Conservation (phyloP, 2,113 vertebrate genomes). For the Pelobates fuscus region DNA sequence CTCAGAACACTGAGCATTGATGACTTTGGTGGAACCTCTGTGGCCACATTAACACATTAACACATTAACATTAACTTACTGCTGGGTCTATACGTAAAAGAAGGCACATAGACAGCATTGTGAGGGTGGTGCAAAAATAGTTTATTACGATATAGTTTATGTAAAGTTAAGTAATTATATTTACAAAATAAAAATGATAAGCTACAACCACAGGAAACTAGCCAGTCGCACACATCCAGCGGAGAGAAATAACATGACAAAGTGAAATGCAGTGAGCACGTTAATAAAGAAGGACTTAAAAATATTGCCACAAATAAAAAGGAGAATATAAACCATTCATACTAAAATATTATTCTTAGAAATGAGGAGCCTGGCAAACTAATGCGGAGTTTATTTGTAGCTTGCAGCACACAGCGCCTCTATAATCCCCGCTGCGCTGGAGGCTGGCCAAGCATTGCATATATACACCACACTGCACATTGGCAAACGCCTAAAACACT, state of each 20-base stretch:
- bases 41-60: no score
- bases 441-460: neutral
- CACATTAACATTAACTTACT: no score
- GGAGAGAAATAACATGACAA: conserved; percentile 70
- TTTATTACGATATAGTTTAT: conserved; percentile 76
- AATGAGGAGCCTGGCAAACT: neutral
- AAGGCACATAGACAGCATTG: conserved; percentile 40
- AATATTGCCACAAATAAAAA: conserved; percentile 52
- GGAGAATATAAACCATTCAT: neutral
- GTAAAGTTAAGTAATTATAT: conserved; percentile 73
- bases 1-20: no score
- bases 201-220: conserved; percentile 69
- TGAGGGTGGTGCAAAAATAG: conserved; percentile 79
- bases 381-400: neutral
- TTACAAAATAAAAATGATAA: conserved; percentile 75
- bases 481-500: neutral
- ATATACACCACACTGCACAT: neutral
- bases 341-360: conserved; percentile 4
- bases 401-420: neutral
- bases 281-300: conserved; percentile 51
- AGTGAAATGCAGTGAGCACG: conserved; percentile 53
- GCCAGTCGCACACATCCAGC: conserved; percentile 58
- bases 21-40: no score
- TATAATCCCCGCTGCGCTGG: neutral
- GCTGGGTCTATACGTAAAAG: no score